Base-by-base conservation (phyloP, 1,140 invertebrate species). In the Teleogryllus occipitalis region DNA sequence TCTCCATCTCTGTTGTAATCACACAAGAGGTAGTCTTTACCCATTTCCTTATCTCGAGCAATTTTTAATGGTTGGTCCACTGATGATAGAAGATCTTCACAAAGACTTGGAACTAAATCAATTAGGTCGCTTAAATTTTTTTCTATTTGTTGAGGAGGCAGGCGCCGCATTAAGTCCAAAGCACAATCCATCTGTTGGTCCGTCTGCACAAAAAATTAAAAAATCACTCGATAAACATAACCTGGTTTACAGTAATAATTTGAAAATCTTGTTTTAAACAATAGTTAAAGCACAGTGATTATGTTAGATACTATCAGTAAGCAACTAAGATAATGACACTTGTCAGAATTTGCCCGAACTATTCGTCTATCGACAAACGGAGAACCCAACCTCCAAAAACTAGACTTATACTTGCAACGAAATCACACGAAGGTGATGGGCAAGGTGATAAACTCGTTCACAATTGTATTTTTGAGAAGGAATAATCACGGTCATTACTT, bases 1-100 rank as follows among this genome's bases (percentile, higher is more conserved):
- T 99, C 98, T 39, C 97, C 98, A 88, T 99, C 98, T 85, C 98
- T 91, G 87, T 99, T 99, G 85, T 99, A 99, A 89, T 99, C 98
- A 88, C 98, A 99, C 7, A 99, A 87, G 78, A 99, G 89, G 88
- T 99, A 99, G 87, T 99, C 98, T 87, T 97, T 98, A 48, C 97
- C 97, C 80, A 92, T 93, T 83, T 93, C 93, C 85, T 96, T 96
- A 86, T 99, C 98, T 86, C 96, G 92, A 79, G 97, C 96, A 83
- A 99, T 97, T 90, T 99, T 99, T 77, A 99, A 88, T 14, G 98
- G 98, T 87, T 99, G 98, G 88, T 99, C 98, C 46, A 99, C 97
- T 3, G 97, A 98, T 14, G 97, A 98, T 8, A 99, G 88, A 80
- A 99, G 88, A 87, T 99, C 97, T 87, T 99, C 98, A 86, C 97